Evolutionary conservation across 2,797 vertebrate species (phyloP).

Genomic region (Danio aesculapii): DNA sequence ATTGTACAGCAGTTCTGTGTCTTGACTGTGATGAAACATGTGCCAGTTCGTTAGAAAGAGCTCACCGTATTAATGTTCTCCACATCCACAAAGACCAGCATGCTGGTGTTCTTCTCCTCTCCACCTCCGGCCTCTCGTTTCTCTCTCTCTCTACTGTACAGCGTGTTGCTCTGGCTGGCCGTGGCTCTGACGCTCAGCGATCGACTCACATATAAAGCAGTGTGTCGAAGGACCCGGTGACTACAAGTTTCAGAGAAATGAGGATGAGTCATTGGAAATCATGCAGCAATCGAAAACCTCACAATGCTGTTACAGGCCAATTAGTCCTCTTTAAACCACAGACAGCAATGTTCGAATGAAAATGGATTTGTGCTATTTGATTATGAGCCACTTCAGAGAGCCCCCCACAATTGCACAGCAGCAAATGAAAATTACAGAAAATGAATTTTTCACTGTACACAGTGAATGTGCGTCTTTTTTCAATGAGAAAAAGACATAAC

Average conservation of each 20-base stretch:
- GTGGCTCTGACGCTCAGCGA: slow-evolving; percentile 90
- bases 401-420: neutral
- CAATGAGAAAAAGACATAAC: too few relatives aligned
- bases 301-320: slow-evolving; percentile 2
- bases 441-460: too few relatives aligned
- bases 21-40: too few relatives aligned
- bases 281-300: neutral
- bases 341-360: slow-evolving; percentile 6
- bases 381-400: slow-evolving; percentile 3
- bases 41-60: neutral
- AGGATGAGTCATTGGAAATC: slow-evolving; percentile 1
- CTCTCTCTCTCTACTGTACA: slow-evolving; percentile 77
- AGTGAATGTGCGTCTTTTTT: too few relatives aligned
- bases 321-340: neutral
- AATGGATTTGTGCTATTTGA: neutral
- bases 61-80: slow-evolving; percentile 96
- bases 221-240: slow-evolving; percentile 94
- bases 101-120: slow-evolving; percentile 78
- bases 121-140: slow-evolving; percentile 66
- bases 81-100: slow-evolving; percentile 93
- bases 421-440: neutral
- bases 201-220: slow-evolving; percentile 93
- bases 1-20: too few relatives aligned
- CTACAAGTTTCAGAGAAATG: slow-evolving; percentile 68
- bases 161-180: slow-evolving; percentile 88